Percentiles rank a stretch among this genome's conserved stretches.
Conservation (phyloP, 2,888 invertebrate genomes). For the Xestia sexstrigata region DNA sequence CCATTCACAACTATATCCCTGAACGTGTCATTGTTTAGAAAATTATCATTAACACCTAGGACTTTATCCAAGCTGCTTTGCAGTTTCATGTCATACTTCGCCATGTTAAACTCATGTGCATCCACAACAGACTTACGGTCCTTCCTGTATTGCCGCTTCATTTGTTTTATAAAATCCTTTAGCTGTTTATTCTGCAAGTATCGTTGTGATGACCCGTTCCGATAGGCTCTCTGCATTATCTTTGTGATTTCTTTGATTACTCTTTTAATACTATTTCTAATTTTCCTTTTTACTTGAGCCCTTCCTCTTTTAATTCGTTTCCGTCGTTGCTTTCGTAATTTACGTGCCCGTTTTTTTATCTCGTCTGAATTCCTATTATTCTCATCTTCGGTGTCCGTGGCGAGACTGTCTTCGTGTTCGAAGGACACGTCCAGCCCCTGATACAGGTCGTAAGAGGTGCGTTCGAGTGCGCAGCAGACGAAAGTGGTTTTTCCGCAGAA, state of each 20-base stretch:
- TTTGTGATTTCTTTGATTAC: conserved; percentile 6
- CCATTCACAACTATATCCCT: conserved; percentile 80
- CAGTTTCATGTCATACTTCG: conserved; percentile 69
- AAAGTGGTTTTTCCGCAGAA: conserved; percentile 82
- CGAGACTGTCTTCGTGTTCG: conserved; percentile 51
- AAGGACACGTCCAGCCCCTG: conserved; percentile 83
- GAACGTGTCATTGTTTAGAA: conserved; percentile 78
- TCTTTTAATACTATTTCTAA: conserved; percentile 68
- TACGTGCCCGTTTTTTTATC: conserved; percentile 47
- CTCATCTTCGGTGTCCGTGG: conserved; percentile 20
- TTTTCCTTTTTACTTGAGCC: conserved; percentile 67
- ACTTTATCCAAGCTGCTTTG: conserved; percentile 73
- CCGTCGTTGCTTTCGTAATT: conserved; percentile 57
- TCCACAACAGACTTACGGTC: conserved; percentile 78
- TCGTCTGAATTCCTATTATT: conserved; percentile 55
- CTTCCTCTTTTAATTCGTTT: conserved; percentile 56
- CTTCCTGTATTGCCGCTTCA: conserved; percentile 80
- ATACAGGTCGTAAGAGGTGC: conserved; percentile 82
- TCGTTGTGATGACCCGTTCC: conserved; percentile 75
- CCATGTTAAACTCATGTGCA: conserved; percentile 78
- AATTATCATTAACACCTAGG: conserved; percentile 74
- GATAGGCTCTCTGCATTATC: conserved; percentile 75
- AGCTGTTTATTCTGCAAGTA: conserved; percentile 79
- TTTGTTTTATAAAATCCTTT: conserved; percentile 78
- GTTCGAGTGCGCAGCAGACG: conserved; percentile 80